Evolutionary conservation across 2,797 vertebrate genomes (phyloP).

Genomic region (Adelosebastes latens): DNA sequence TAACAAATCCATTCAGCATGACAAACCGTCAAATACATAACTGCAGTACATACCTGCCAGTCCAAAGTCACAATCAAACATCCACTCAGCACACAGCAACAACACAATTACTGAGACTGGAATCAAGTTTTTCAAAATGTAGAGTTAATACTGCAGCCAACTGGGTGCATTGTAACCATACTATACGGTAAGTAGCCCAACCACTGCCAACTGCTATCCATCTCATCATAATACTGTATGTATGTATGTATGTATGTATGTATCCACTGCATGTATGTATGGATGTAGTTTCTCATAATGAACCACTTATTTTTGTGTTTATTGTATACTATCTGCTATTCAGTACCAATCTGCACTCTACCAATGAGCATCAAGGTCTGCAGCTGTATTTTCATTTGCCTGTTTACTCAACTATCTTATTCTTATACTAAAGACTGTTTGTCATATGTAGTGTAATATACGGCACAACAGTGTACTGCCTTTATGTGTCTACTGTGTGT

Average conservation of each 20-base stretch:
- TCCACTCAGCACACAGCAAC: background rate
- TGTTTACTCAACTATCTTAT: background rate
- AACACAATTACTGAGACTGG: background rate
- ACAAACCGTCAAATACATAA: background rate
- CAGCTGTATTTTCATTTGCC: background rate
- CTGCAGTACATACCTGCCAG: background rate
- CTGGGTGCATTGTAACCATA: background rate
- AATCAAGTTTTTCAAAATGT: too few species aligned
- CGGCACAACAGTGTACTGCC: background rate
- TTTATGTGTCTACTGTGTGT: background rate
- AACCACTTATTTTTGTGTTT: background rate
- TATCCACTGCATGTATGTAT: too few species aligned
- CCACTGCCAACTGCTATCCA: background rate
- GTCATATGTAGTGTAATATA: background rate
- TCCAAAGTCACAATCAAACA: background rate
- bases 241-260: background rate
- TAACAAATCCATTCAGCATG: background rate
- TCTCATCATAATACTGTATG: background rate
- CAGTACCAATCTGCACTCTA: background rate
- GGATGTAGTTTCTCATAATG: background rate
- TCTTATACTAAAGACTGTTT: background rate
- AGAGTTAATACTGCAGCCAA: background rate
- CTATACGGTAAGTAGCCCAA: background rate
- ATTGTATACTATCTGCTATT: background rate
- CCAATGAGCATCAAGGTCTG: background rate